Conservation (phyloP, 2,113 vertebrate species). For the Xiphophorus maculatus region DNA sequence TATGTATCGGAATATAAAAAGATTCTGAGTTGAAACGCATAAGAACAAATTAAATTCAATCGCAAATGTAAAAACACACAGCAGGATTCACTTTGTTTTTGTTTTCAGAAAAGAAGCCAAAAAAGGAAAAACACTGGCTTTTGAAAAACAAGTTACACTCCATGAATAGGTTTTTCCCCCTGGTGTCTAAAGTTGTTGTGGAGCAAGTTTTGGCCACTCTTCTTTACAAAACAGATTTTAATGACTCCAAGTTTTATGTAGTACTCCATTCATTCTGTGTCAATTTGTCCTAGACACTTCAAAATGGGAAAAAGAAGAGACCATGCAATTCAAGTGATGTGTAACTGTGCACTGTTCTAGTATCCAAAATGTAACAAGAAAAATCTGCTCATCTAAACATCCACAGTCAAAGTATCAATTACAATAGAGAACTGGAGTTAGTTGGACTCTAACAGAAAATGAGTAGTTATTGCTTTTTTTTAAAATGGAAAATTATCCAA, state of each 20-base stretch:
- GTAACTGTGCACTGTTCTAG: no score
- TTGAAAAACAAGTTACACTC: not conserved
- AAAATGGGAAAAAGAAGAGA: no score
- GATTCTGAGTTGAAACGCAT: not conserved
- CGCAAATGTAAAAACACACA: not conserved
- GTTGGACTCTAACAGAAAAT: no score
- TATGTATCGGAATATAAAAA: not conserved
- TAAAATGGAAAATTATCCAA: no score
- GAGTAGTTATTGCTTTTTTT: no score
- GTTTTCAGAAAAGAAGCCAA: not conserved
- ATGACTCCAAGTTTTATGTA: not conserved
- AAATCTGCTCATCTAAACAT: no score
- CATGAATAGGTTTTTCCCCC: not conserved
- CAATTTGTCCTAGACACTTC: no score
- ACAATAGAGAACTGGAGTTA: no score
- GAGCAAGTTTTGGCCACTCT: not conserved
- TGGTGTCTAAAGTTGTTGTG: not conserved
- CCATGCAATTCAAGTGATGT: no score
- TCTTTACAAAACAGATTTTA: not conserved
- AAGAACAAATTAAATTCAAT: not conserved
- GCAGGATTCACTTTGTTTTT: not conserved
- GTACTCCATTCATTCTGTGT: not conserved
- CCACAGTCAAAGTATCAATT: no score
- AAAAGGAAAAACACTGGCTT: not conserved
- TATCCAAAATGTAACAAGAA: no score